These are phyloP conservation scores for Heteromurus nitidus DNA, from an alignment of 2,888 invertebrate genomes.

Conservation along the genomic window DNA sequence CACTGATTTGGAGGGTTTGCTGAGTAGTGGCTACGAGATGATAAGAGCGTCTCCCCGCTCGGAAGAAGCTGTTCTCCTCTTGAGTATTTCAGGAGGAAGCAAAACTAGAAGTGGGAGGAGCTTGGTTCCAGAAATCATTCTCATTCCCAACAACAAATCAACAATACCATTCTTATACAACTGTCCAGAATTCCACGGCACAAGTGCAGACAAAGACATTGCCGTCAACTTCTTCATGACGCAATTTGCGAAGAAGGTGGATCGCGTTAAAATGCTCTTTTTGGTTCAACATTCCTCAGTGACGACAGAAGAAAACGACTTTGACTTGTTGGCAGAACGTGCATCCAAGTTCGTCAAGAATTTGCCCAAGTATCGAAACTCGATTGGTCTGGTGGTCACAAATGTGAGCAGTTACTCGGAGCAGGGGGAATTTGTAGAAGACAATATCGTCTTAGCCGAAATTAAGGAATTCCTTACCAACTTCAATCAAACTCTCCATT, in stretches of 20 bases:
- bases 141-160: too few relatives aligned
- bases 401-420: neutral
- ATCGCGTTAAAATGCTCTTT: constrained; percentile 18
- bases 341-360: neutral
- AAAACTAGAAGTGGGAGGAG: too few relatives aligned
- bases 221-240: neutral
- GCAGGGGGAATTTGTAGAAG: neutral
- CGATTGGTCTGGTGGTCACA: constrained; percentile 14
- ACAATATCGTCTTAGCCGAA: neutral
- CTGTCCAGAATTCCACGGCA: too few relatives aligned
- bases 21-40: too few relatives aligned
- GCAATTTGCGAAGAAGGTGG: neutral
- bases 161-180: too few relatives aligned
- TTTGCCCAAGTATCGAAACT: neutral
- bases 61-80: too few relatives aligned
- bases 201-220: neutral
- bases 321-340: neutral
- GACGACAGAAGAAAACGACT: neutral
- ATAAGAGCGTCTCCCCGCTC: too few relatives aligned
- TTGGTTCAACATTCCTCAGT: neutral
- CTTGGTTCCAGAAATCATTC: too few relatives aligned
- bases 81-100: too few relatives aligned
- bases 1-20: too few relatives aligned
- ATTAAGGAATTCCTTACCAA: neutral
- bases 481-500: neutral